Evolutionary conservation across 2,888 invertebrate species (phyloP), one percentile per base, ranked within the genome.

Genomic region (Zaprionus obscuricornis): DNA sequence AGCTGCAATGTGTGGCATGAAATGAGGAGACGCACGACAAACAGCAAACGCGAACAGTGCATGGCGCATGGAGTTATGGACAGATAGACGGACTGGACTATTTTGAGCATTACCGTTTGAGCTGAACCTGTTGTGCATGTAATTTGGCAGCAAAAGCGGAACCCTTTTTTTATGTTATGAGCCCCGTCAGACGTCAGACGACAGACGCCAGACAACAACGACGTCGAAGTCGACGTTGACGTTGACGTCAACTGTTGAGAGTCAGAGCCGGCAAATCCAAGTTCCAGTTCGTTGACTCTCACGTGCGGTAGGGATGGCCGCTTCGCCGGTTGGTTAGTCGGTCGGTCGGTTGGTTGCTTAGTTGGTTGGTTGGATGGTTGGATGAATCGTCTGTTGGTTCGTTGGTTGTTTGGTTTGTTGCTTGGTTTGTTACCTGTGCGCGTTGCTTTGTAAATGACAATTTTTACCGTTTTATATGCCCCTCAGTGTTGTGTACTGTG

Each of bases 241-340:
- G n/a, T n/a, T n/a, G n/a, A 46, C 43, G 58, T 51, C 47, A 62
- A 74, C 66, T 66, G 74, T 68, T 50, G 46, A 29, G 27, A 45
- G 37, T 37, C 34, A 18, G 40, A 56, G 49, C 47, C 55, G 68
- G 73, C 62, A 73, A 73, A 52, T 69, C 49, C 39, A 46, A 72
- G 78, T 78, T 78, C 78, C 78, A 78, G 78, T 78, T 78, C 78
- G 78, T 78, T 78, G 86, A 78, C 78, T 78, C 76, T 75, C 85
- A 78, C 71, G 78, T 74, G 85, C 78, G 57, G 45, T 74, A 36
- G 57, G 52, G 54, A 47, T 39, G 51, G 59, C 8, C 47, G 40
- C 37, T 36, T 33, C 29, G 31, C 37, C 43, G 54, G 16, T 43
- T 24, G 13, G 22, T 59, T 2, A 29, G 36, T 42, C 43, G 26